Base-by-base conservation (phyloP, 1,140 invertebrate genomes). In the Scylla paramamosain region DNA sequence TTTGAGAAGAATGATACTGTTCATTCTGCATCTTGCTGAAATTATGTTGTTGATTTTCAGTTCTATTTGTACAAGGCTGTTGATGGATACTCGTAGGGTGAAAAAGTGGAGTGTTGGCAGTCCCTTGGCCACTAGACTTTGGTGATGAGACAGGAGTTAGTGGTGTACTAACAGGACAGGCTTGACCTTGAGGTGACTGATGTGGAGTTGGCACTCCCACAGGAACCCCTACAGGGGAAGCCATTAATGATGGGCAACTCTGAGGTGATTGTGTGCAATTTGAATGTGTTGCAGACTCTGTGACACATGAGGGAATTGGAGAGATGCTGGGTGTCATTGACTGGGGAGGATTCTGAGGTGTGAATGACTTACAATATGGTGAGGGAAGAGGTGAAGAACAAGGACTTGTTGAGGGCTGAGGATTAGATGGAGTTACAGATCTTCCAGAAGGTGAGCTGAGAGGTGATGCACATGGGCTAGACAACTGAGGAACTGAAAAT, bases 311-410 rank as follows among this genome's bases (percentile, higher is more conserved):
- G 14, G 93, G 95, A 77, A 95, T 91, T 6, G 93, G 93, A 88
- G 93, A 94, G 48, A 93, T 88, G 84, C 88, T 92, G 28, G 93
- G 93, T 83, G 90, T 95, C 39, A 93, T 45, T 92, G 84, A 90
- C 86, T 89, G 95, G 16, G 95, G 83, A 31, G 93, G 91, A 94
- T 59, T 45, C 31, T 90, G 90, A 25, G 95, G 93, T 12, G 93
- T 94, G 52, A 92, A 94, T 28, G 95, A 88, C 28, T 93, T 95
- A 29, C 31, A 59, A 89, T 93, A 88, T 77, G 93, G 94, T 20
- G 95, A 95, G 90, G 95, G 93, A 84, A 95, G 89, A 29, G 95
- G 95, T 83, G 92, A 95, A 14, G 89, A 92, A 92, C 95, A 95
- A 16, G 94, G 93, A 94, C 93, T 92, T 90, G 95, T 45, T 83